Base-by-base conservation (phyloP, 1,140 invertebrate genomes). In the Neodiprion fabricii region DNA sequence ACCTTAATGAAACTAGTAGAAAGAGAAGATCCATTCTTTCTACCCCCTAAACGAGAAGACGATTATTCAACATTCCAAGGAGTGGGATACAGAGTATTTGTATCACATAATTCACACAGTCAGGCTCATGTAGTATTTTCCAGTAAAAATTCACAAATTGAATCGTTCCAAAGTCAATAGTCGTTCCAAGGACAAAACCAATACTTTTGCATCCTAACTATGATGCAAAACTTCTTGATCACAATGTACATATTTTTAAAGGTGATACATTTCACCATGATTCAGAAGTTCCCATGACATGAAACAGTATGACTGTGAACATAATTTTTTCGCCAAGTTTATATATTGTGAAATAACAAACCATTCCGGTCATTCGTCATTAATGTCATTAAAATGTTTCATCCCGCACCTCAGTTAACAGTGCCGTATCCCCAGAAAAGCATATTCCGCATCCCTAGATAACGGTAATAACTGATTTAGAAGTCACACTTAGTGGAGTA, bases 1-100 rank as follows among this genome's bases (percentile, higher is more conserved):
- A 90, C 77, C 74, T 89, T n/a, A 80, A 85, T 8, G 84, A 83
- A 48, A 73, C 77, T 66, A 85, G 81, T 75, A 85, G 80, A 74
- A 87, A 81, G 79, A 85, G 82, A 82, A 80, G 77, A 75, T 81
- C 82, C 17, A 17, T 69, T 49, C 77, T 79, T 75, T 78, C 79
- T 72, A 76, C 79, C 72, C 72, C 79, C 75, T 80, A 70, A 79
- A 75, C 69, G 68, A 50, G 65, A 48, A 50, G 70, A 47, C 73
- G 66, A 71, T 17, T 71, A 23, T 49, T 71, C 48, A 23, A 9
- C 17, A 21, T 49, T 74, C 49, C 61, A 61, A 74, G 48, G 47
- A 75, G 67, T 48, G 69, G 69, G 40, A 69, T 21, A 65, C 61
- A 72, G 50, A 49, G 47, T 48, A 21, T 28, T 17, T 50, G 72